phyloP scores from a whole-genome alignment of 1,140 invertebrate genomes.

The Papilio aristodemus region DNA sequence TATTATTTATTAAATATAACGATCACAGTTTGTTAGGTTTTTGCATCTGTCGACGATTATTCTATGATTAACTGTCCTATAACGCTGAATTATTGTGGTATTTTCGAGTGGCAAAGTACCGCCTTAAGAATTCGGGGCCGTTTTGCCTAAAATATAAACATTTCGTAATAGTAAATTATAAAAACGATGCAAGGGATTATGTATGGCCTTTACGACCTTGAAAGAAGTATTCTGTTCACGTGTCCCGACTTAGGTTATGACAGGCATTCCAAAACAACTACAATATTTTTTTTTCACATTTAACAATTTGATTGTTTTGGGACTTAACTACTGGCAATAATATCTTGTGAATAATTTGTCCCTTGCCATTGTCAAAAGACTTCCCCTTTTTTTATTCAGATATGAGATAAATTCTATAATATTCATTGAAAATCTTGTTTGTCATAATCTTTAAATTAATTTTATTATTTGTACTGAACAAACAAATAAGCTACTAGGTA shows the following conservation, averaged over 20 bases:
- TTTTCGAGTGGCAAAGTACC: background rate
- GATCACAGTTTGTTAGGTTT: background rate
- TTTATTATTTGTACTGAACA: background rate
- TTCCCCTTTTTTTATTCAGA: too few relatives aligned
- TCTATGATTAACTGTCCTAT: background rate
- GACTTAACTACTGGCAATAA: too few relatives aligned
- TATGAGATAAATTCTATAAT: too few relatives aligned
- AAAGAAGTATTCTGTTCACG: background rate
- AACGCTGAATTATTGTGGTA: background rate
- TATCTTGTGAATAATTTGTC: too few relatives aligned
- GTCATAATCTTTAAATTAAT: background rate
- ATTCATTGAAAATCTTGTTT: too few relatives aligned
- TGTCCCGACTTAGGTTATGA: background rate
- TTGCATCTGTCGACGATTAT: slow-evolving; percentile 20
- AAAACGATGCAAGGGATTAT: background rate
- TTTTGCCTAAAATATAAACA: background rate
- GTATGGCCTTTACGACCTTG: background rate
- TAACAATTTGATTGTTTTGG: too few relatives aligned
- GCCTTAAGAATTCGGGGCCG: background rate
- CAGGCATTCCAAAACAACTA: slow-evolving; percentile 4
- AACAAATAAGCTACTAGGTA: background rate
- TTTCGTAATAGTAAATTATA: background rate
- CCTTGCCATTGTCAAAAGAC: too few relatives aligned
- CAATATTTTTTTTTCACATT: too few relatives aligned
- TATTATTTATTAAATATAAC: slow-evolving; percentile 16